A percentile compares a stretch with the other conserved stretches of the same genome.
Evolutionary conservation across 2,888 invertebrate genomes (phyloP).

Genomic region (Dicyrtoma fusca): DNA sequence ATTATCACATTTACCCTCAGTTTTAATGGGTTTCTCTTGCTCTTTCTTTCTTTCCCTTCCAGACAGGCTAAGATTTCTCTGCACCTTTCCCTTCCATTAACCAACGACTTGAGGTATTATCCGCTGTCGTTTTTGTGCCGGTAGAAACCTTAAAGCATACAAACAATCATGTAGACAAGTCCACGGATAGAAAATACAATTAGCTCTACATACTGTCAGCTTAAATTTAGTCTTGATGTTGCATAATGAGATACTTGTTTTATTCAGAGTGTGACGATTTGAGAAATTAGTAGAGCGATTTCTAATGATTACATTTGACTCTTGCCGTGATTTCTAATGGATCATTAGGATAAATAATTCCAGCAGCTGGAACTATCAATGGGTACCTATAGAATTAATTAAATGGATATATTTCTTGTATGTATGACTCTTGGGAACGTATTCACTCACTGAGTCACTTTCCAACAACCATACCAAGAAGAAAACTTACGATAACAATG

Average conservation of each 20-base stretch:
- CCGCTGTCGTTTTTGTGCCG: neutral
- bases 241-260: neutral
- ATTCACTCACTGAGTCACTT: too few species aligned
- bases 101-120: neutral
- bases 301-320: constrained; percentile 6
- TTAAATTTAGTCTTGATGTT: too few species aligned
- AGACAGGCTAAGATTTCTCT: neutral
- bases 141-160: too few species aligned
- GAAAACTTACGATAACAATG: too few species aligned
- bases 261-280: constrained; percentile 4
- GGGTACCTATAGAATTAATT: constrained; percentile 17
- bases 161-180: too few species aligned
- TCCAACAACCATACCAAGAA: too few species aligned
- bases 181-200: too few species aligned
- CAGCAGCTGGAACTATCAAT: constrained; percentile 25
- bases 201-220: neutral
- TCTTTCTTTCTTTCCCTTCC: neutral
- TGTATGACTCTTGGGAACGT: neutral
- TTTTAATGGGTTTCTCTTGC: too few species aligned
- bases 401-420: constrained; percentile 17
- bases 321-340: constrained; percentile 21
- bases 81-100: neutral
- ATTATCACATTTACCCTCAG: too few species aligned
- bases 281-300: constrained; percentile 27
- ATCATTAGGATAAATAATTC: constrained; percentile 30